Percentiles rank a stretch among this genome's conserved stretches.
These are phyloP conservation scores for Rallus limicola DNA, from an alignment of 2,113 vertebrate species.

Conservation along the genomic window DNA sequence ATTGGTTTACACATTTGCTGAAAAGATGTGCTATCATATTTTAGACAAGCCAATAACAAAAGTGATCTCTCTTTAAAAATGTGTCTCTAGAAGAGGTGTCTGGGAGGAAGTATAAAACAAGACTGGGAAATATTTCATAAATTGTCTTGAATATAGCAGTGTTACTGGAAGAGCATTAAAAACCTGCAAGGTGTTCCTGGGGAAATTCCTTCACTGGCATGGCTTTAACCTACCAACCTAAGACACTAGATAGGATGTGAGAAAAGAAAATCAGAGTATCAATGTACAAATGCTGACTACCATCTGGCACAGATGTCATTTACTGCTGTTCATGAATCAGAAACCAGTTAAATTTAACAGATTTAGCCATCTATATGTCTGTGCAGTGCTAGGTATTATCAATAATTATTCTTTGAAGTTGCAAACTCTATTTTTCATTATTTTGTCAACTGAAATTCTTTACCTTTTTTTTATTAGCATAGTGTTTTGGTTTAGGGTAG, in stretches of 20 bases:
- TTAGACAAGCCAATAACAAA: background rate
- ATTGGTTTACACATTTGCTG: background rate
- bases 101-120: background rate
- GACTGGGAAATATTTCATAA: background rate
- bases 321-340: conserved; percentile 66
- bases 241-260: background rate
- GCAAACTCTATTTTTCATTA: background rate
- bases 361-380: background rate
- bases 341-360: conserved; percentile 56
- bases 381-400: background rate
- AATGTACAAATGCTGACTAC: conserved; percentile 28
- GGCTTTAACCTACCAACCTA: background rate
- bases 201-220: background rate
- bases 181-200: background rate
- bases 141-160: background rate
- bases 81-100: background rate
- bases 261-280: conserved; percentile 4
- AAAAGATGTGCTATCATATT: background rate
- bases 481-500: background rate
- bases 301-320: conserved; percentile 70
- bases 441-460: background rate
- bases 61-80: background rate
- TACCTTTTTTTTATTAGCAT: background rate
- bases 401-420: conserved; percentile 27
- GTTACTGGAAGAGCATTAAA: background rate